Base-by-base conservation (phyloP, 2,888 invertebrate genomes). In the Agonopterix heracliana region DNA sequence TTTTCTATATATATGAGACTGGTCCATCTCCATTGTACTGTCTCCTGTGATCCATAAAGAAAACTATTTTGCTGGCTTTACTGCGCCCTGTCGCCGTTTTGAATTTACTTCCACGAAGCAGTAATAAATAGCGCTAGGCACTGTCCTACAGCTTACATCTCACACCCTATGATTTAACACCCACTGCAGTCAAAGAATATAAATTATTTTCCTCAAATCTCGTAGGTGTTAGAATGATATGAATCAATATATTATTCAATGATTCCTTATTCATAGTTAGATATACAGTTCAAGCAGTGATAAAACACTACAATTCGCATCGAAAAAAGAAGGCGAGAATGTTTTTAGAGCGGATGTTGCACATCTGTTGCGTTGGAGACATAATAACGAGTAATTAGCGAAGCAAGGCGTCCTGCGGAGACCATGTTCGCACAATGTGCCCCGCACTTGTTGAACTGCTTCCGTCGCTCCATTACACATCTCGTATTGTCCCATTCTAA, bases 331-430 rank as follows among this genome's bases (percentile, higher is more conserved):
- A 44, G 48, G 52, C 48, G 46, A 54, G 52, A n/a, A 11, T 12
- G 13, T 53, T 59, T 71, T 65, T 65, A 54, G 69, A 80, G 66
- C 87, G 88, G 88, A 88, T 88, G 88, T 84, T 71, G 77, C 80
- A 81, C 88, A 88, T 87, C 80, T 87, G 88, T 78, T 81, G 75
- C 64, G 66, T 74, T 72, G 77, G 78, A 77, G 81, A 78, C 81
- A 80, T 78, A 81, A 82, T 83, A 80, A 81, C 73, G 74, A 78
- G 81, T 81, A 85, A 87, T 87, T 87, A 86, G 81, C 78, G 64
- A 78, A 76, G 71, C 72, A 75, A 73, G 70, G 70, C 61, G 67
- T 68, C 71, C 69, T 68, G 67, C 54, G 54, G 53, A 54, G 55
- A 54, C 57, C 67, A 66, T 68, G 74, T 84, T 86, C 87, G 83